These are phyloP conservation scores for Triops cancriformis DNA, from an alignment of 1,140 invertebrate species.

Conservation along the genomic window DNA sequence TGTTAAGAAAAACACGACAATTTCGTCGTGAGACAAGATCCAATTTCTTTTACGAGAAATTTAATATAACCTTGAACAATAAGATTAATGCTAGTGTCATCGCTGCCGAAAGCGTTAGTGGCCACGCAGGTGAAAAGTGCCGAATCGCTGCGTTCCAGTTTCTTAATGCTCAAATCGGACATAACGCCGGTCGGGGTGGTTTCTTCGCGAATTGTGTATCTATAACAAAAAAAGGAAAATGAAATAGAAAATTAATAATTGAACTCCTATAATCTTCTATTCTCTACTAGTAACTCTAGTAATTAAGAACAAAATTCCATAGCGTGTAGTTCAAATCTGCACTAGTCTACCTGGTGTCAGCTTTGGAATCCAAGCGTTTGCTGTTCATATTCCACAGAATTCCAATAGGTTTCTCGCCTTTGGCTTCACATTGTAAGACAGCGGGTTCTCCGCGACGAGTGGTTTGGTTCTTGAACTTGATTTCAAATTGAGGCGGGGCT, in stretches of 20 bases:
- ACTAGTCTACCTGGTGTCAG: conserved; percentile 52
- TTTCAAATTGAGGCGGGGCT: conserved; percentile 90
- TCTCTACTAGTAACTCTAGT: too few relatives aligned
- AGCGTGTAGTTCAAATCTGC: background rate
- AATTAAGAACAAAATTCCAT: too few relatives aligned
- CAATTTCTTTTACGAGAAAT: conserved; percentile 17
- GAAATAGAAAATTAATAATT: background rate
- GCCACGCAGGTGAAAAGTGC: conserved; percentile 90
- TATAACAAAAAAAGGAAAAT: conserved; percentile 36
- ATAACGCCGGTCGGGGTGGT: conserved; percentile 74
- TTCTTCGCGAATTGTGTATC: conserved; percentile 86
- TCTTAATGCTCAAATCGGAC: conserved; percentile 78
- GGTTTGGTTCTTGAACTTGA: conserved; percentile 81
- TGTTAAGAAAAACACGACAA: conserved; percentile 37
- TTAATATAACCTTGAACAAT: conserved; percentile 71
- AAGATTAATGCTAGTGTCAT: conserved; percentile 90
- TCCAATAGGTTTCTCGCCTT: conserved; percentile 90
- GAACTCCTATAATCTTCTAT: too few relatives aligned
- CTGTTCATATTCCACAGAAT: conserved; percentile 94
- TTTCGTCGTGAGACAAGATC: background rate
- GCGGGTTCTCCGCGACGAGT: conserved; percentile 80
- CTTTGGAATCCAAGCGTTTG: conserved; percentile 77
- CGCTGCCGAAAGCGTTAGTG: conserved; percentile 87
- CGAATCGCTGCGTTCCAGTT: conserved; percentile 80
- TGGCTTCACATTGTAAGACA: conserved; percentile 88